Conservation (phyloP, 2,888 invertebrate genomes). For the Marronus borbonicus region DNA sequence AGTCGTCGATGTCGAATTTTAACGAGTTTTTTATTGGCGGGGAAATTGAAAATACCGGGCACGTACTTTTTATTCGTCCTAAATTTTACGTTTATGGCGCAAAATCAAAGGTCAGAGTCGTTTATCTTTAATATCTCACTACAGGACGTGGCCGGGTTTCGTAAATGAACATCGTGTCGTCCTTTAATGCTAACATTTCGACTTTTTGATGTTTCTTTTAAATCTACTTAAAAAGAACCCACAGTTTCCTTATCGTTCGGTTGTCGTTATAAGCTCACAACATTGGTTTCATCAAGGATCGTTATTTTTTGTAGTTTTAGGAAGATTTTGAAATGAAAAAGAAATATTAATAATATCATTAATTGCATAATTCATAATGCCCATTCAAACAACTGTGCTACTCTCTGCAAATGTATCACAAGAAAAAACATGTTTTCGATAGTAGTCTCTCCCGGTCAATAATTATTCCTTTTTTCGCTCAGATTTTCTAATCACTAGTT, state of each 20-base stretch:
- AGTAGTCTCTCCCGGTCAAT: too few species aligned
- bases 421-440: too few species aligned
- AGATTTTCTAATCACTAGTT: too few species aligned
- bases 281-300: too few species aligned
- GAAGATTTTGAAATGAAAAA: too few species aligned
- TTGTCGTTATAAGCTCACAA: too few species aligned
- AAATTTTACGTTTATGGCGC: constrained; percentile 24
- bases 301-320: too few species aligned
- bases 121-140: constrained; percentile 19
- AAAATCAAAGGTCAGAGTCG: constrained; percentile 24
- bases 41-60: constrained; percentile 14
- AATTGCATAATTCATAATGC: too few species aligned
- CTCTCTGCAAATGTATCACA: too few species aligned
- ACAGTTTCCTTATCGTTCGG: not conserved
- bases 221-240: not conserved
- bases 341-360: too few species aligned
- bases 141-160: not conserved
- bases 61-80: constrained; percentile 25
- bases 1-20: not conserved
- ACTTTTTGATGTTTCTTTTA: constrained; percentile 15
- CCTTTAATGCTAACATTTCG: constrained; percentile 9
- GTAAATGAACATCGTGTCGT: constrained; percentile 7
- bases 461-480: too few species aligned
- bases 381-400: too few species aligned
- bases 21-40: constrained; percentile 12